Base-by-base conservation (phyloP, 2,113 vertebrate genomes). In the Engystomops pustulosus region DNA sequence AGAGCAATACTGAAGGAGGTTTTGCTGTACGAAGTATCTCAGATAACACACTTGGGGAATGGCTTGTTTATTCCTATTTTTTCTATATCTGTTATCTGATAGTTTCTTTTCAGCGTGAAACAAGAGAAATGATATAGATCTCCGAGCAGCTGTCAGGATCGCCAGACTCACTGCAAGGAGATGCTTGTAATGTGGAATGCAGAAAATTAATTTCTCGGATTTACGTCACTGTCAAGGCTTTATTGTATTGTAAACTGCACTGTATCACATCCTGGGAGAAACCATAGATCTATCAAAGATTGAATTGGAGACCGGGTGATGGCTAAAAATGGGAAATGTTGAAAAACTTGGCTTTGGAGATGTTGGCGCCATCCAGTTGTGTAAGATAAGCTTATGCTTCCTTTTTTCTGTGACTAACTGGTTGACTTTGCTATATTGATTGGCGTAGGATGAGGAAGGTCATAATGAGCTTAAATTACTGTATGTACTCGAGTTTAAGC, bases 101-200 rank as follows among this genome's bases (percentile, higher is more conserved):
- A 12, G 11, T 4, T 70, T 17, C 38, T 30, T 45, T 79, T 65
- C 30, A 38, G 30, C 45, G 0, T 83, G 53, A 83, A 75, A 65
- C 32, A 38, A 34, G 23, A 62, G 81, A 76, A 36, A 58, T 18
- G 36, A 51, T 76, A 67, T 38, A 76, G 58, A 83, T 83, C 81
- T 76, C 30, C 0, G 27, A 38, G 44, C 81, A 76, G 71, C 71
- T 83, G 71, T 83, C 81, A 27, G 58, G 17, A 38, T 23, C 36
- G n/a, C n/a, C 11, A 10, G 34, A 51, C 18, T n/a, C 12, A 3
- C 55, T 9, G 44, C 60, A 32, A 18, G 51, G 17, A 25, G 53
- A 65, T 20, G 9, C 38, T 25, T 20, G 47, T 55, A 41, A 72
- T 60, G 68, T 60, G 36, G 23, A 53, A 58, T 58, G 51, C 36